Base-by-base conservation (phyloP, 2,888 invertebrate genomes). In the Myopa testacea region DNA sequence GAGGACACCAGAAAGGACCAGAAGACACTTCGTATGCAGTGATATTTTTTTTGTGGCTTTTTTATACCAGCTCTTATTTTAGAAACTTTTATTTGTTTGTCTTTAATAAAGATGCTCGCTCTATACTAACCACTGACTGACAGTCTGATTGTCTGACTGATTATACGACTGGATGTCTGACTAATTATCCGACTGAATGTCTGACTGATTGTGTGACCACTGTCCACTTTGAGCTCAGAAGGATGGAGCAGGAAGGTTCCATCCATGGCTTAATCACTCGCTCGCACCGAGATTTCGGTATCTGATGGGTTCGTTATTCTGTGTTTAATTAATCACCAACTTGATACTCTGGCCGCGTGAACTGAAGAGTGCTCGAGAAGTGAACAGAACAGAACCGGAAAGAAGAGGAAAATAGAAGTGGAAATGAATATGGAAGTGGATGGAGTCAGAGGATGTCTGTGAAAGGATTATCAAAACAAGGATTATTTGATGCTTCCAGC, bases 251-350 rank as follows among this genome's bases (percentile, higher is more conserved):
- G 45, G 45, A 6, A 45, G 45, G 3, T 45, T 6, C 7, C 45
- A 45, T 3, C 45, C 45, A 45, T 45, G 45, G 55, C 55, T 55
- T n/a, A 55, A 6, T 69, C 34, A 37, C 65, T 62, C 67, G 58
- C 52, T 50, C 70, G 4, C 73, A 3, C 38, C 62, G 37, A 40
- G 40, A 34, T 26, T 34, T 16, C 37, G 65, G 34, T 60, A 19
- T 65, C 38, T 65, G 65, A 34, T 34, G 60, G 65, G 75, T 78
- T 81, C 80, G 81, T 81, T 81, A 79, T 81, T 82, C 72, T 83
- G 82, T 80, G 82, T 82, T 83, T 82, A 83, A 83, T 83, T 83
- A 83, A 83, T 83, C 82, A 82, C 82, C 45, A 82, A 82, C 80
- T 76, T 81, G 81, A 81, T 82, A 79, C 80, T 78, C 75, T 37